Conservation (phyloP, 2,888 invertebrate genomes). For the Scaptomyza cyrtandrae region DNA sequence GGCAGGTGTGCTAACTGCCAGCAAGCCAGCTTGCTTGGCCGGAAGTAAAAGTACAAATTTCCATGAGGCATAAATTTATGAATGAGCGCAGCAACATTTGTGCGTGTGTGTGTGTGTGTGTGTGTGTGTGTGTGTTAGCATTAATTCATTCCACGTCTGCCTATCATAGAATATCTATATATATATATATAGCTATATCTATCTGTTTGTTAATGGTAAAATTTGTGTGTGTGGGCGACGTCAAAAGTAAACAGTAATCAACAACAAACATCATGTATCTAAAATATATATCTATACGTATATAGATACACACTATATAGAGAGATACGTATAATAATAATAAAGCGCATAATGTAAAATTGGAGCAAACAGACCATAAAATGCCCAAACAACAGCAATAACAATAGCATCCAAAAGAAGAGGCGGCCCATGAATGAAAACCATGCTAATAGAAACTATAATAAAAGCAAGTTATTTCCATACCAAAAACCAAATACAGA, state of each 20-base stretch:
- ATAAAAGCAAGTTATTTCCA: slow-evolving; percentile 42
- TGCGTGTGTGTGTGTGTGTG: no score
- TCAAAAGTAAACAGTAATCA: slow-evolving; percentile 11
- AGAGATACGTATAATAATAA: slow-evolving; percentile 18
- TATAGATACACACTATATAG: slow-evolving; percentile 2
- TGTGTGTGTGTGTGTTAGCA: no score
- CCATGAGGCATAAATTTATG: slow-evolving; percentile 34
- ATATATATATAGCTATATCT: neutral
- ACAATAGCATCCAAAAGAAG: slow-evolving; percentile 7
- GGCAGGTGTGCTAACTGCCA: slow-evolving; percentile 44
- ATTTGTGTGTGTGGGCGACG: slow-evolving; percentile 36
- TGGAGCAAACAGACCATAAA: slow-evolving; percentile 73
- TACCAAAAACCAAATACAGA: neutral
- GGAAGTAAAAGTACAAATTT: slow-evolving; percentile 50
- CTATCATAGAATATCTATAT: slow-evolving; percentile 14
- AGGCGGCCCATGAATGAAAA: slow-evolving; percentile 63
- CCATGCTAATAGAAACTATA: slow-evolving; percentile 52
- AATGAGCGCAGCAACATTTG: slow-evolving; percentile 14
- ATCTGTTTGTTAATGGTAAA: slow-evolving; percentile 4
- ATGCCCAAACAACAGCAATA: slow-evolving; percentile 43
- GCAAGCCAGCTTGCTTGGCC: slow-evolving; percentile 4
- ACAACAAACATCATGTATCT: slow-evolving; percentile 19
- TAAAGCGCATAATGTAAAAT: slow-evolving; percentile 61
- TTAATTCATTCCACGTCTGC: slow-evolving; percentile 11
- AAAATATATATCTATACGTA: slow-evolving; percentile 14